Base-by-base conservation (phyloP, 2,113 vertebrate genomes). In the Scatophagus argus region DNA sequence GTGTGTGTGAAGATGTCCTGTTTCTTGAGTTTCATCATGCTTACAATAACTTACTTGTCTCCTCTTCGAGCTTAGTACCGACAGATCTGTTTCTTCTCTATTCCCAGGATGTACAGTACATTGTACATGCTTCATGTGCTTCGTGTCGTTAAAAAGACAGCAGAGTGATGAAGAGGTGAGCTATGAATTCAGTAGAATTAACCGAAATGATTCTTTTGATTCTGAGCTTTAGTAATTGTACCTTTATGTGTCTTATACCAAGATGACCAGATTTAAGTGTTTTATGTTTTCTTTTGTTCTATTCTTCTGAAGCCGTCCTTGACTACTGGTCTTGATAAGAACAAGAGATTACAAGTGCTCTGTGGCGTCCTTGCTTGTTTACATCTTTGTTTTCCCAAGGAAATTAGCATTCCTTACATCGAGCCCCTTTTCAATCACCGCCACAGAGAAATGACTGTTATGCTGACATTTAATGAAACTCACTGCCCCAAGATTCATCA, bases 1-100 rank as follows among this genome's bases (percentile, higher is more conserved):
- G 1, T 52, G 2, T 23, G 0, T 1, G 14, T 55, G 23, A 55
- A 47, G 29, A 51, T 54, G 41, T 74, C 83, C 38, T 25, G 58
- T 89, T 88, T 87, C 82, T 38, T 43, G 16, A 44, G 85, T 92
- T 92, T 88, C 88, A 92, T 92, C 89, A 88, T 84, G 51, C 74
- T 91, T 88, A 79, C 86, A 84, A 67, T 77, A 80, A 59, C 62
- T 82, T 59, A 62, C 75, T 54, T 1, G 2, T 67, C 46, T 83
- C 47, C 51, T 60, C 39, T 62, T 47, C 27, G 21, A 25, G 41
- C 62, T 56, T 25, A 9, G 19, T 25, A 32, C 49, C 39, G 68
- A 74, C 29, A 77, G 66, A 80, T 72, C 58, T 43, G 52, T 76
- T 73, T 81, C 56, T 56, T 74, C 9, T 56, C 60, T 66, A 25